A percentile compares a stretch with the other conserved stretches of the same genome.
phyloP scores from a whole-genome alignment of 2,113 vertebrate species.

The Guaruba guarouba region DNA sequence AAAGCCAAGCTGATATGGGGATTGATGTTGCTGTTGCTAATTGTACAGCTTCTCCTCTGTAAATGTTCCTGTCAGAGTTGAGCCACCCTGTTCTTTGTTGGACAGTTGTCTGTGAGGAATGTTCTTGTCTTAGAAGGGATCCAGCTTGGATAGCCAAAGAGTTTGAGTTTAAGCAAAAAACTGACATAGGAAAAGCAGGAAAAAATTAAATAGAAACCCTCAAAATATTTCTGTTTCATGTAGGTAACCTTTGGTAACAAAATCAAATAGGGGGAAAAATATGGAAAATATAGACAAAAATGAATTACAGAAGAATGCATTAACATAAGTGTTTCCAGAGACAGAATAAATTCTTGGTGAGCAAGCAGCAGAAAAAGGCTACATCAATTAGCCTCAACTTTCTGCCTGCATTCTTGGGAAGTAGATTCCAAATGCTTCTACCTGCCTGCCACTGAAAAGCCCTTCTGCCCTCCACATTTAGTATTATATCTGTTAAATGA shows the following conservation, averaged over 20 bases:
- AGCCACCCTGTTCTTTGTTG: not conserved
- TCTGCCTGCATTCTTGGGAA: not conserved
- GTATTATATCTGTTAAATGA: not conserved
- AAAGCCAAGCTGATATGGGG: not conserved
- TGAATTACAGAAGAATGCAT: constrained; percentile 9
- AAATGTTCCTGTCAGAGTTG: not conserved
- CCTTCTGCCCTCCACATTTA: not conserved
- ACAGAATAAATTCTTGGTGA: not conserved
- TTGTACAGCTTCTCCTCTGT: not conserved
- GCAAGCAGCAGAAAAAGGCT: not conserved
- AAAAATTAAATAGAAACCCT: constrained; percentile 24
- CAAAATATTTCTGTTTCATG: constrained; percentile 57
- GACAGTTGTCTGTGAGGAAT: not conserved
- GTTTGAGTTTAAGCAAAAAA: not conserved
- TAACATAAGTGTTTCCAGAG: not conserved
- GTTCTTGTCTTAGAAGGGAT: not conserved
- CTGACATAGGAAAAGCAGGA: not conserved
- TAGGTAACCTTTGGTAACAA: constrained; percentile 38
- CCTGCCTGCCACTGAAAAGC: not conserved
- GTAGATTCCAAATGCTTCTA: not conserved
- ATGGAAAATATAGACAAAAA: constrained; percentile 32
- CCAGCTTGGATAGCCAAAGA: not conserved
- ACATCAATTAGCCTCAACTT: not conserved
- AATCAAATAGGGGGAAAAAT: constrained; percentile 41
- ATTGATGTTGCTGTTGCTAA: not conserved